phyloP scores from a whole-genome alignment of 2,888 invertebrate genomes.

The Teinopalpus imperialis region DNA sequence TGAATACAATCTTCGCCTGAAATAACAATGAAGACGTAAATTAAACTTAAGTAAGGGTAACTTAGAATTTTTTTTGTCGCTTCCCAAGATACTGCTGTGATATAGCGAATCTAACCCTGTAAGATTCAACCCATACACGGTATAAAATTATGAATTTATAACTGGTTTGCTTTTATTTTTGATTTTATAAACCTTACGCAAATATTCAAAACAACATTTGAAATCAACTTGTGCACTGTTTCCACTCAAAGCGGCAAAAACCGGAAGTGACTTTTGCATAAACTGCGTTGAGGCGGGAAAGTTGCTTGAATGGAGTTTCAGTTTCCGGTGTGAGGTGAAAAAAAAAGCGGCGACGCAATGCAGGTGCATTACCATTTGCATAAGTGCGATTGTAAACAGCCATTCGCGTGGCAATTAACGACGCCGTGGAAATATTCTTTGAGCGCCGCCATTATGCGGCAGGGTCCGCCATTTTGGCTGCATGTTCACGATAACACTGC shows the following conservation, averaged over 20 bases:
- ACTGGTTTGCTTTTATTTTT: too few species aligned
- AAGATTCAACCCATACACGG: too few species aligned
- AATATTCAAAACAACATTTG: background rate
- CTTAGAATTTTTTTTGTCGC: too few species aligned
- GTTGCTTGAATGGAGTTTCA: conserved; percentile 3
- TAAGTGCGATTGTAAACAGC: conserved; percentile 23
- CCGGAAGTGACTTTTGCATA: conserved; percentile 8
- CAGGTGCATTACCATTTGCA: conserved; percentile 21
- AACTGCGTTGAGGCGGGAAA: conserved; percentile 10
- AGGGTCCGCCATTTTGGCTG: conserved; percentile 3
- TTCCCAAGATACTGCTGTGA: too few species aligned
- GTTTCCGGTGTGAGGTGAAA: conserved; percentile 12
- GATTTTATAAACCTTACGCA: too few species aligned
- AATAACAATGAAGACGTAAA: too few species aligned
- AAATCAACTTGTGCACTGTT: background rate
- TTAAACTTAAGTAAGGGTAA: too few species aligned
- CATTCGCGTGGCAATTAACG: conserved; percentile 16
- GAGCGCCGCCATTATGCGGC: conserved; percentile 7
- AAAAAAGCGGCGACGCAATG: conserved; percentile 20
- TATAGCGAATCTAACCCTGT: too few species aligned
- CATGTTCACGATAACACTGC: conserved; percentile 5
- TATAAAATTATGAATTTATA: too few species aligned
- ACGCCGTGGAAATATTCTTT: conserved; percentile 1
- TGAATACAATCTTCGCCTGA: too few species aligned
- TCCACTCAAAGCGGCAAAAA: background rate